Evolutionary conservation across 2,113 vertebrate genomes (phyloP).

Genomic region (Gorsachius goisagi): DNA sequence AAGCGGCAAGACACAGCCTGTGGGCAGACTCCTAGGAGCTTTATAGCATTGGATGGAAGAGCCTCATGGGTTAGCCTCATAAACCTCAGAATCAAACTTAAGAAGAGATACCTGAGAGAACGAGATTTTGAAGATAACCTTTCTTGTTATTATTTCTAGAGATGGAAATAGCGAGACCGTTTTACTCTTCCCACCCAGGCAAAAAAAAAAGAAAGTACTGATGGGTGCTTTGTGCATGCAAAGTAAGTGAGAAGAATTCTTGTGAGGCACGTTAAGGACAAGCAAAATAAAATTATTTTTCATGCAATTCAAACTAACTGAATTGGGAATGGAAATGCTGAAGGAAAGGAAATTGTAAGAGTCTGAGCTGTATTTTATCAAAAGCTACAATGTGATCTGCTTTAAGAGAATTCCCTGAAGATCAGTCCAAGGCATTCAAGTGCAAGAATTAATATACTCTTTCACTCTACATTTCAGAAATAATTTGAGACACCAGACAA

Average conservation of each 20-base stretch:
- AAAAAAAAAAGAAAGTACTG: background rate
- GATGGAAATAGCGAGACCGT: background rate
- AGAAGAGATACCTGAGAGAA: background rate
- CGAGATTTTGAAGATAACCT: background rate
- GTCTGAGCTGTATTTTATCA: background rate
- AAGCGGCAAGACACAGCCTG: background rate
- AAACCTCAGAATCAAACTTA: background rate
- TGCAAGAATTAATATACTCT: background rate
- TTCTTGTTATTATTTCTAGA: background rate
- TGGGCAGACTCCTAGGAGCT: background rate
- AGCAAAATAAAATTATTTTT: background rate
- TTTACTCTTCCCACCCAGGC: background rate
- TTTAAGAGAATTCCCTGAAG: background rate
- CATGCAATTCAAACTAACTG: background rate
- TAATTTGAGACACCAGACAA: background rate
- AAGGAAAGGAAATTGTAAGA: background rate
- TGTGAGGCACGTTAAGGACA: background rate
- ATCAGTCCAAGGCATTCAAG: background rate
- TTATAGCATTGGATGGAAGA: background rate
- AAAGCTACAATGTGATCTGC: background rate
- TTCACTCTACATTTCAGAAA: background rate
- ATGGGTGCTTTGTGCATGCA: background rate
- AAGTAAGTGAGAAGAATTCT: background rate
- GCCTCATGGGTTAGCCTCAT: background rate
- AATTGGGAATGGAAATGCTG: background rate